Percentiles rank a stretch among this genome's conserved stretches.
Conservation (phyloP, 2,797 vertebrate species). For the Gallinago solitaria region DNA sequence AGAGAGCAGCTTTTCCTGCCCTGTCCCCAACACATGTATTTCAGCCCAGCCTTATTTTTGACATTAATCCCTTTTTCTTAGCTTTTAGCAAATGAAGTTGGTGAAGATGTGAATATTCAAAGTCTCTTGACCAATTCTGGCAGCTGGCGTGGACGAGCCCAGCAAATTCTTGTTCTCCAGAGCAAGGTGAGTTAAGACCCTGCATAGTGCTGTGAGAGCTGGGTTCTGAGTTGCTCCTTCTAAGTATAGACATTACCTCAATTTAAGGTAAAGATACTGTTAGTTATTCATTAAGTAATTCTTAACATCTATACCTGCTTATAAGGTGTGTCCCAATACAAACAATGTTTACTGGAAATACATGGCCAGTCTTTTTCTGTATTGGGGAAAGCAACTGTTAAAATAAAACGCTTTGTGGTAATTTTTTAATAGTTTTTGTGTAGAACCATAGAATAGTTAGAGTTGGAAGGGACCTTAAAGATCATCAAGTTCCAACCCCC, state of each 20-base stretch:
- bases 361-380: not conserved
- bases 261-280: not conserved
- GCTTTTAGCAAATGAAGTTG: conserved; percentile 89
- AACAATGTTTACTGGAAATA: not conserved
- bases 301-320: not conserved
- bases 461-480: too few species aligned
- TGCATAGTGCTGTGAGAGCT: not conserved
- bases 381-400: not conserved
- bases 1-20: not conserved
- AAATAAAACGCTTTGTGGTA: not conserved
- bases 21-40: not conserved
- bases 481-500: too few species aligned
- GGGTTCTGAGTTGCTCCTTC: not conserved
- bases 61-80: conserved; percentile 46
- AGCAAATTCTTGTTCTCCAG: conserved; percentile 91
- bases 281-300: not conserved
- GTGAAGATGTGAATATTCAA: conserved; percentile 88
- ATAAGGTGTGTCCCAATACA: not conserved
- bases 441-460: too few species aligned
- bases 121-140: conserved; percentile 82
- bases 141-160: conserved; percentile 89
- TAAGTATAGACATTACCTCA: not conserved
- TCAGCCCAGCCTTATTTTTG: not conserved
- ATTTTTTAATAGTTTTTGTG: not conserved
- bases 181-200: conserved; percentile 79